Evolutionary conservation across 2,888 invertebrate species (phyloP), one percentile per base, ranked within the genome.

Genomic region (Melolontha melolontha): DNA sequence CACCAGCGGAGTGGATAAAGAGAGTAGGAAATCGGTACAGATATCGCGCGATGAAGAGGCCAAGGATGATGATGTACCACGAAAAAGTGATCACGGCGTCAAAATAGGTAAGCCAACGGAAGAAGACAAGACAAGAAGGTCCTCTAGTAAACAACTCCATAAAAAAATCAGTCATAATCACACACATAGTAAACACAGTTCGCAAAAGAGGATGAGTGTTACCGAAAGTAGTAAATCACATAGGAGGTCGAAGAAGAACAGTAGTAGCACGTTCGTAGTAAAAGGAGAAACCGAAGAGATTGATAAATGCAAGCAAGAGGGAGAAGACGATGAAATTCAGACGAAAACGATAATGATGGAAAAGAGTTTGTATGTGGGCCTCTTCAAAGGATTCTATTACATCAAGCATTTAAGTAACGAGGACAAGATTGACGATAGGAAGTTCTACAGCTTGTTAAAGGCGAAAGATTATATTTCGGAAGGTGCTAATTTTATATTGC

Each of bases 401-500:
- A 81, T 87, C 17, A 85, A 84, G 12, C 84, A 85, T 50, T 80
- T 81, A 51, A 85, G 86, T 73, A 85, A 84, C 0, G 83, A 84
- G 1, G 49, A 62, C 2, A 81, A 84, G 44, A 77, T 83, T 47
- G 82, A 84, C 34, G 85, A 86, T 69, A 83, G 85, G 54, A 82
- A 84, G 67, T 86, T 88, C 74, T 86, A 89, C 76, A 80, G 84
- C 40, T 84, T 87, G 62, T 81, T 83, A 47, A 83, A 82, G 22
- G 83, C 86, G n/a, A 81, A 80, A 59, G 81, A 86, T 73, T 84
- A 89, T 69, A 79, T 90, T 57, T 84, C 87, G n/a, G 90, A 90
- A 83, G 90, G 89, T 39, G 86, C 88, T 7, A 89, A 87, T 79
- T 82, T 90, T 68, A 78, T 90, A 11, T 78, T 90, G 14, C 81